Conservation (phyloP, 2,113 vertebrate genomes). For the Mirza zaza region DNA sequence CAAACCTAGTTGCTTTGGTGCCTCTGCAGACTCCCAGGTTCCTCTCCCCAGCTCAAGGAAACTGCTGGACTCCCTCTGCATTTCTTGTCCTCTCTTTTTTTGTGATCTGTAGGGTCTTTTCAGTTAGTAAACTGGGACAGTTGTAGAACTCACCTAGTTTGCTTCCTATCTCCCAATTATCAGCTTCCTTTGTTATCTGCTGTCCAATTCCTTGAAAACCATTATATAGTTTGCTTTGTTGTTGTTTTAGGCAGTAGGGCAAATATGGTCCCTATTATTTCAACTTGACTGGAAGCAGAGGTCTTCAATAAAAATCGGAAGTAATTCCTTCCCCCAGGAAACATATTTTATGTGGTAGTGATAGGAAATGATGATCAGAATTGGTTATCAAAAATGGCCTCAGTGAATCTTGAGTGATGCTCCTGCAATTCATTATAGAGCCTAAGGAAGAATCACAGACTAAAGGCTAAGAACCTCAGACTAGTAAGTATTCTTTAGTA, state of each 20-base stretch:
- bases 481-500: neutral
- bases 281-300: neutral
- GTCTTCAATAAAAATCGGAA: neutral
- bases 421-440: neutral
- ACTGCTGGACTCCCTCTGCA: neutral
- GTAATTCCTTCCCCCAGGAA: neutral
- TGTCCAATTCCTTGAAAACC: neutral
- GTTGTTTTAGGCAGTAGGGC: neutral
- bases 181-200: neutral
- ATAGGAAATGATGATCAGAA: neutral
- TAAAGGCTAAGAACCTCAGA: neutral
- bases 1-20: neutral
- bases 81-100: neutral
- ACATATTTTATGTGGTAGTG: neutral
- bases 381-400: neutral
- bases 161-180: neutral
- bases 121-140: neutral
- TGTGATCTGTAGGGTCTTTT: neutral
- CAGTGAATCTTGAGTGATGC: neutral
- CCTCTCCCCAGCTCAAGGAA: neutral
- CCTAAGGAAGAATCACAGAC: neutral
- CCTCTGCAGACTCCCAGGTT: neutral
- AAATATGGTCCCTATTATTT: neutral
- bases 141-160: neutral
- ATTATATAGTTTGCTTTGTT: neutral